phyloP scores from a whole-genome alignment of 2,888 invertebrate species.

The Dysmachus trigonus region DNA sequence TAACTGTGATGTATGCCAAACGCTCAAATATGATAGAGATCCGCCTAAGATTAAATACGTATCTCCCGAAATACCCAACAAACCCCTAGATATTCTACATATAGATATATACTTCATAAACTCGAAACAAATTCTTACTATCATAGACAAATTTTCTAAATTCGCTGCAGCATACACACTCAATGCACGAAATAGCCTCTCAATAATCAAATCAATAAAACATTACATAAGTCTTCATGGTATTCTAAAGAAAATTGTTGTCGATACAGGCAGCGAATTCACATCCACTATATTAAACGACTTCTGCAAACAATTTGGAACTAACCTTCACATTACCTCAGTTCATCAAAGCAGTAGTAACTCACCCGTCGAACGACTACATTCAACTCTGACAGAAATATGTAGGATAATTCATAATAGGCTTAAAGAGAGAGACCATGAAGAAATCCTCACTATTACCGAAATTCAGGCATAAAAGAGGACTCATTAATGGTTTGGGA shows the following conservation, averaged over 20 bases:
- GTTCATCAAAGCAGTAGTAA: constrained; percentile 47
- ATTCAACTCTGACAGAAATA: constrained; percentile 49
- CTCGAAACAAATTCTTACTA: constrained; percentile 45
- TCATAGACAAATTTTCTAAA: constrained; percentile 36
- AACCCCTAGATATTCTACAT: too few species aligned
- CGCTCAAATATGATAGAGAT: constrained; percentile 49
- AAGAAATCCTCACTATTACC: too few species aligned
- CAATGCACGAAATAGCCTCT: constrained; percentile 15
- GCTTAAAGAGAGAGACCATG: neutral
- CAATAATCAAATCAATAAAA: too few species aligned
- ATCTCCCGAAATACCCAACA: too few species aligned
- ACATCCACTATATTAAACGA: constrained; percentile 47
- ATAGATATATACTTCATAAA: constrained; percentile 43
- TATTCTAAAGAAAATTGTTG: constrained; percentile 34
- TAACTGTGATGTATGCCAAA: constrained; percentile 12
- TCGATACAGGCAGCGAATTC: constrained; percentile 45
- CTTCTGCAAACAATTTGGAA: constrained; percentile 47
- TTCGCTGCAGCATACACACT: constrained; percentile 44
- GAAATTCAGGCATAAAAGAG: neutral
- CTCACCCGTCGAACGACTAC: constrained; percentile 49
- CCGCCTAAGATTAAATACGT: too few species aligned
- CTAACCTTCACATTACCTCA: constrained; percentile 47
- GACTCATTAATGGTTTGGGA: neutral
- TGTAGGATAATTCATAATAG: constrained; percentile 44
- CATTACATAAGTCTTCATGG: too few species aligned